Evolutionary conservation across 2,797 vertebrate species (phyloP).

Genomic region (Pitangus sulphuratus): DNA sequence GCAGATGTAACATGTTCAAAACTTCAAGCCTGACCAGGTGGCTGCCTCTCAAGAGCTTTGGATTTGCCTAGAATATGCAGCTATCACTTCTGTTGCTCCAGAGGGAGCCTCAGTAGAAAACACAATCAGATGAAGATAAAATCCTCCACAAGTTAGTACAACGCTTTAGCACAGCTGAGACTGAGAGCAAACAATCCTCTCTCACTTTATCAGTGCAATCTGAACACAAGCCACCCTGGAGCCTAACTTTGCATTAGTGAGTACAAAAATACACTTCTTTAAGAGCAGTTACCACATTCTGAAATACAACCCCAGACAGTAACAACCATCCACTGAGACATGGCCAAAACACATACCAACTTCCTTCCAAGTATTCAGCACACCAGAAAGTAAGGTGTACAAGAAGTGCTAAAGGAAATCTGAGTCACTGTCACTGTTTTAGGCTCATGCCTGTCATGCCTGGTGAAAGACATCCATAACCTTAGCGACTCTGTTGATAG

Average conservation of each 20-base stretch:
- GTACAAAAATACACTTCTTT: background rate
- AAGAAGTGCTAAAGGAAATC: background rate
- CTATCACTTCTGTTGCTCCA: background rate
- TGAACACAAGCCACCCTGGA: background rate
- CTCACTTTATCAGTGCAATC: background rate
- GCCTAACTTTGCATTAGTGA: background rate
- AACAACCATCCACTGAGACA: background rate
- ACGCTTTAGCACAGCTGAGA: background rate
- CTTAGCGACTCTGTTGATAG: background rate
- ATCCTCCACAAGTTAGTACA: constrained; percentile 1
- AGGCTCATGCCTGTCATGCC: background rate
- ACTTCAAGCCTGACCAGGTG: constrained; percentile 12
- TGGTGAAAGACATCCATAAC: background rate
- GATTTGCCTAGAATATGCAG: constrained; percentile 10
- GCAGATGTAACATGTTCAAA: constrained; percentile 5
- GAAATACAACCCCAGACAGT: background rate
- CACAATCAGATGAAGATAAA: background rate
- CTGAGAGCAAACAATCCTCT: background rate
- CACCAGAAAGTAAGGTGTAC: background rate
- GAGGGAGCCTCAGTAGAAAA: constrained; percentile 1
- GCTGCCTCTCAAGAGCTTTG: background rate
- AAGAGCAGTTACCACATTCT: background rate
- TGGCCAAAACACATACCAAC: background rate
- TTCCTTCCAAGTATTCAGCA: background rate
- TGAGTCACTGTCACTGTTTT: background rate